phyloP scores from a whole-genome alignment of 2,797 vertebrate genomes.

The Sandelia bainsii region DNA sequence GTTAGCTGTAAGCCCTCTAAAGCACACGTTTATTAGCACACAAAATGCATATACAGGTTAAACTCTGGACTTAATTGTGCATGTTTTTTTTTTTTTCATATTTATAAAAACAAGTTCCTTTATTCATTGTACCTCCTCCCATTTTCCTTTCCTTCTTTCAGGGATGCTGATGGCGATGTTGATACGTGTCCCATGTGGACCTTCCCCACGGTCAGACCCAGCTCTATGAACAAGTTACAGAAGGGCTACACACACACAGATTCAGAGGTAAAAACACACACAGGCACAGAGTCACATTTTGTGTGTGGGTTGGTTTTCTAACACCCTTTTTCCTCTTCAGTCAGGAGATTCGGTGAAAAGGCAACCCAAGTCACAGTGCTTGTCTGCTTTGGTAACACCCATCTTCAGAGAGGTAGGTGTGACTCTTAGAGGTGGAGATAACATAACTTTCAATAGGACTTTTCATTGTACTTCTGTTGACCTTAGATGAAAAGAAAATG shows the following conservation, averaged over 20 bases:
- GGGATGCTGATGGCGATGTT: constrained; percentile 92
- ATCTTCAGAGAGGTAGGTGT: constrained; percentile 94
- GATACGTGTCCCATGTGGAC: constrained; percentile 93
- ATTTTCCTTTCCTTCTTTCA: constrained; percentile 48
- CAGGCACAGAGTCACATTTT: neutral
- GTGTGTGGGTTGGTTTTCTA: neutral
- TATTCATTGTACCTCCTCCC: neutral
- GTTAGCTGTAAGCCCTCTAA: too few relatives aligned
- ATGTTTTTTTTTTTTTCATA: too few relatives aligned
- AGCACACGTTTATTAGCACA: too few relatives aligned
- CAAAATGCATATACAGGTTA: too few relatives aligned
- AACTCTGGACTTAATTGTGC: too few relatives aligned
- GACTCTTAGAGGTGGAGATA: neutral
- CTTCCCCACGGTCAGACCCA: constrained; percentile 94
- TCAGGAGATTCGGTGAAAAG: constrained; percentile 90
- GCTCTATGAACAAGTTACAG: constrained; percentile 92
- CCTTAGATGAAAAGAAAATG: neutral
- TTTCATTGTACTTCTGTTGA: neutral
- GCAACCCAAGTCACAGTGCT: constrained; percentile 94
- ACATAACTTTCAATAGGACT: neutral
- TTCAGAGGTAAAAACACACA: constrained; percentile 79
- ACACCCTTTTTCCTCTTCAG: constrained; percentile 66
- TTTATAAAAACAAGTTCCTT: neutral
- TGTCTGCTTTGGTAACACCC: constrained; percentile 93
- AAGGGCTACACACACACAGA: constrained; percentile 88